Base-by-base conservation (phyloP, 2,797 vertebrate genomes). In the Sebastes alutus region DNA sequence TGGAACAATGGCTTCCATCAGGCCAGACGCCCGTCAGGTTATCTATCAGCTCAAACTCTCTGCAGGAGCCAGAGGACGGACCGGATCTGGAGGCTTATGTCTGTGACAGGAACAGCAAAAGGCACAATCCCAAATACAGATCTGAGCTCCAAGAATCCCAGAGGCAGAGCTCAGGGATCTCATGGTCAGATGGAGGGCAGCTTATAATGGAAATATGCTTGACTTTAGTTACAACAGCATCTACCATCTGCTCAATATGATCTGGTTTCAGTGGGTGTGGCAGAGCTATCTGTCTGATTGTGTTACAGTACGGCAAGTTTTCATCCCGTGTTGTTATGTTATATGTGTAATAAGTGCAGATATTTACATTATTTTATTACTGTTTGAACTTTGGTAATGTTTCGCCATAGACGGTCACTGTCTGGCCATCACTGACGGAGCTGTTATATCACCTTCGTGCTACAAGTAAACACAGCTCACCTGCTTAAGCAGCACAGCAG, bases 261-360 rank as follows among this genome's bases (percentile, higher is more conserved):
- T 93, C 85, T 56, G 59, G 84, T 94, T 87, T 93, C 87, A 87
- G 20, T 49, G 72, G 79, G 80, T 72, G 86, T 81, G 84, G 70
- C 63, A 65, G 33, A 54, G 55, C n/a, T 73, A 30, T 76, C 60
- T 56, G 75, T 59, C 27, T 38, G 4, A n/a, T 67, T 65, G 42
- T 73, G 63, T 81, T 81, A 81, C 76, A 77, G 46, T 2, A 27
- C 33, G 32, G 25, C 25, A 81, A 0, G 9, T 52, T 72, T 76
- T 8, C 5, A 49, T 32, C 13, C 32, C 2, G 33, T 80, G 13
- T 69, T 65, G 9, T 78, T 49, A 42, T 8, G 6, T 70, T 8
- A 16, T 5, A 30, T 30, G 49, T 38, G 5, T 22, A 49, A 13
- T 7, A 30, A 33, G 38, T 55, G 6, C 25, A 49, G 54, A 72